Conservation (phyloP, 2,113 vertebrate species). For the Crocuta crocuta region DNA sequence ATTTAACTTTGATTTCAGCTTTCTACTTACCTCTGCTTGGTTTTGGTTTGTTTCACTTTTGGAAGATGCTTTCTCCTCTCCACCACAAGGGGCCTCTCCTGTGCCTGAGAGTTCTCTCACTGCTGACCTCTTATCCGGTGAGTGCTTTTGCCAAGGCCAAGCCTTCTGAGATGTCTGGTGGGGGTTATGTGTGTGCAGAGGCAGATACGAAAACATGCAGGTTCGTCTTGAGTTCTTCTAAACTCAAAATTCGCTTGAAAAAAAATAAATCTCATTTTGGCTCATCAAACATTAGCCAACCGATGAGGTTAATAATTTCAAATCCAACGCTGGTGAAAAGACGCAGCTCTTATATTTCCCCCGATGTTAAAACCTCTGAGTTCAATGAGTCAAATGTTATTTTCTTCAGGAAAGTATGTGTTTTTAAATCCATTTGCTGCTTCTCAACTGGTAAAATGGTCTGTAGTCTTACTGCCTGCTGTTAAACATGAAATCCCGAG, state of each 20-base stretch:
- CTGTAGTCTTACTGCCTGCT: background rate
- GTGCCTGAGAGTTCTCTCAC: constrained; percentile 94
- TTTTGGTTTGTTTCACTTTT: constrained; percentile 88
- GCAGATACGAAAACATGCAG: fast-evolving
- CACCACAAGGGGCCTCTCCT: constrained; percentile 96
- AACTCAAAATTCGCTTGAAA: background rate
- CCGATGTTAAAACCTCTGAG: background rate
- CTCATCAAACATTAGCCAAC: background rate
- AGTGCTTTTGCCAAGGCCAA: constrained; percentile 83
- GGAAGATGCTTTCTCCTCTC: constrained; percentile 97
- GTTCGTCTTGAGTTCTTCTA: background rate
- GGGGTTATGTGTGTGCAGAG: background rate
- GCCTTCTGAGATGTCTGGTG: background rate
- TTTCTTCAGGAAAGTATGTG: background rate
- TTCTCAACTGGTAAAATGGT: background rate
- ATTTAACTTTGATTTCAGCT: constrained; percentile 73
- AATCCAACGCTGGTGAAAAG: background rate
- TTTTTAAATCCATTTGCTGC: constrained; percentile 2
- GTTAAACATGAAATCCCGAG: constrained; percentile 36
- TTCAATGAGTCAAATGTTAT: background rate
- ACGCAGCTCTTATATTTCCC: background rate
- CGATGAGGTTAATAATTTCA: constrained; percentile 14
- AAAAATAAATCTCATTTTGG: background rate
- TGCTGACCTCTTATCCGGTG: constrained; percentile 97
- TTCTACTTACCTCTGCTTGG: constrained; percentile 79